Base-by-base conservation (phyloP, 2,113 vertebrate genomes). In the Collichthys lucidus region DNA sequence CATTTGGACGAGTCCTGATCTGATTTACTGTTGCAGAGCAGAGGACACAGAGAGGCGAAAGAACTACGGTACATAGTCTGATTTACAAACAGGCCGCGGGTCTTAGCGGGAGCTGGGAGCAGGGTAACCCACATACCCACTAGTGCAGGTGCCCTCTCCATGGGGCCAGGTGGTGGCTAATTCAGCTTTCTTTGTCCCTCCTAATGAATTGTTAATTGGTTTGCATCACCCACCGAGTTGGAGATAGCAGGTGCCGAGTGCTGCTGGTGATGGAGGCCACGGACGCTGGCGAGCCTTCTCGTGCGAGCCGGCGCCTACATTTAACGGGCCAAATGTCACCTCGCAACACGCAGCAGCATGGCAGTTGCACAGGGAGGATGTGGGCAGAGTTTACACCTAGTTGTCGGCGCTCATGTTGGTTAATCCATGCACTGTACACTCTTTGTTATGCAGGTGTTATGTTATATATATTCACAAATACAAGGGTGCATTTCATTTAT, bases 141-240 rank as follows among this genome's bases (percentile, higher is more conserved):
- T 89, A 78, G 93, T 87, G 88, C 94, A 95, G 95, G 94, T 95
- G 92, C 93, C 88, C 94, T 92, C 92, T 94, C 93, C 90, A 90
- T 90, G 92, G 92, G 93, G 90, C 92, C 94, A 95, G 95, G 93
- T 95, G 95, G 95, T 65, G 74, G 86, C 87, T 92, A 91, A 93
- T 94, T 94, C 82, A n/a, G 53, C 92, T 94, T 94, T 93, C 90
- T 91, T 92, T 90, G 92, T 93, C 92, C 92, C 91, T 93, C 91
- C 88, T 95, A 94, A 95, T 94, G 94, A 95, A 95, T 92, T 75
- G 89, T 94, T 95, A 95, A 95, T 95, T 95, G 94, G 93, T 95
- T 96, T 93, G 90, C 88, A 69, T 91, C 93, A 84, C 95, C 94
- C 86, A 88, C 86, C 19, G 95, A 87, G 94, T 55, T 5, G 82